Conservation (phyloP, 2,113 vertebrate genomes). For the Varanus komodoensis region DNA sequence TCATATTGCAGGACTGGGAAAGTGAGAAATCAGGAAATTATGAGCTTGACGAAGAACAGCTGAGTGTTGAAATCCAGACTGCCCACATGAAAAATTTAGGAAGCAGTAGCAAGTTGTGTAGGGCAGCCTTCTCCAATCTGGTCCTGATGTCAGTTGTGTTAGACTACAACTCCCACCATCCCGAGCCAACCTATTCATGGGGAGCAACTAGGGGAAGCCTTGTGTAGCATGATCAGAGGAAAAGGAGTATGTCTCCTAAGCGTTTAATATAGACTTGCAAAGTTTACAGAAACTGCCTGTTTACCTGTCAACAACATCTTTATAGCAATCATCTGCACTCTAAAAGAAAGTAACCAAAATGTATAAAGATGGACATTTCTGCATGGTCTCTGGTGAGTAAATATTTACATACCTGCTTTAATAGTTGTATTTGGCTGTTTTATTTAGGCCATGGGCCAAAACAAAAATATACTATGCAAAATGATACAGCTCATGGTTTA, state of each 20-base stretch:
- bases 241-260: neutral
- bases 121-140: neutral
- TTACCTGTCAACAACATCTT: neutral
- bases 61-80: neutral
- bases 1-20: conserved; percentile 3
- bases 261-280: neutral
- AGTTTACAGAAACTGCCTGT: neutral
- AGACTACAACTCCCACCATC: neutral
- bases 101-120: neutral
- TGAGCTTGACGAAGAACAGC: neutral
- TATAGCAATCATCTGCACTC: neutral
- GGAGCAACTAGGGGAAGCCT: neutral
- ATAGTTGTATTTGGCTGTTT: neutral
- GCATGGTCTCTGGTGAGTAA: neutral
- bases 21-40: conserved; percentile 23
- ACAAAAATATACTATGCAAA: neutral
- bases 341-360: neutral
- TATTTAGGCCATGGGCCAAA: neutral
- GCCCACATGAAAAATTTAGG: neutral
- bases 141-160: neutral
- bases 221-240: neutral
- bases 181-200: neutral
- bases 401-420: neutral
- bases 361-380: neutral
- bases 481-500: neutral